Percentiles rank a stretch among this genome's conserved stretches.
Evolutionary conservation across 2,888 invertebrate genomes (phyloP).

Genomic region (Cacoxenus indagator): DNA sequence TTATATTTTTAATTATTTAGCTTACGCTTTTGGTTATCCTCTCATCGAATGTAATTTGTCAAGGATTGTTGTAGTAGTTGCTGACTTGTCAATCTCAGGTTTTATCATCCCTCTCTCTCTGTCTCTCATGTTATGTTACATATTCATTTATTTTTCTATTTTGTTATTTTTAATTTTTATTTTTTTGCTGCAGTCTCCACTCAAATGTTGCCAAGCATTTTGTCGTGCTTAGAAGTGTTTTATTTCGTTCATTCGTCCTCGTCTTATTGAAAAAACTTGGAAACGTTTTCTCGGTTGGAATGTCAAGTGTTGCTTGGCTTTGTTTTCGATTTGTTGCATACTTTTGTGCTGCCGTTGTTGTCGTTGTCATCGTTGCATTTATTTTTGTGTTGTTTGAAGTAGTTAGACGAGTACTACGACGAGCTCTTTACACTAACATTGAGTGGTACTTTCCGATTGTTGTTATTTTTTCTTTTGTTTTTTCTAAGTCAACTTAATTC

Average conservation of each 20-base stretch:
- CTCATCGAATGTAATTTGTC: neutral
- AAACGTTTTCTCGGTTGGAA: neutral
- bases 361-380: neutral
- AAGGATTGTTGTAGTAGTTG: neutral
- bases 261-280: constrained; percentile 1
- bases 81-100: neutral
- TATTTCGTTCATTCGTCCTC: constrained; percentile 6
- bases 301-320: neutral
- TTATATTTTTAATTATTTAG: too few relatives aligned
- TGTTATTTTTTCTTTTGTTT: neutral
- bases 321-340: neutral
- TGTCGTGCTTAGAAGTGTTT: constrained; percentile 1
- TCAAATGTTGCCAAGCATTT: neutral
- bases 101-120: too few relatives aligned
- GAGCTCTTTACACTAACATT: neutral
- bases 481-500: too few relatives aligned
- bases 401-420: neutral
- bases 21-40: too few relatives aligned
- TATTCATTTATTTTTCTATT: neutral
- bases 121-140: too few relatives aligned
- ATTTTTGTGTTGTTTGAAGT: neutral
- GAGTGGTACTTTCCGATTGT: neutral
- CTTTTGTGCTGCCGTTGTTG: neutral
- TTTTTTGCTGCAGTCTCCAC: neutral
- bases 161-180: neutral